Evolutionary conservation across 2,797 vertebrate species (phyloP).

Genomic region (Melanotaenia nigrans): DNA sequence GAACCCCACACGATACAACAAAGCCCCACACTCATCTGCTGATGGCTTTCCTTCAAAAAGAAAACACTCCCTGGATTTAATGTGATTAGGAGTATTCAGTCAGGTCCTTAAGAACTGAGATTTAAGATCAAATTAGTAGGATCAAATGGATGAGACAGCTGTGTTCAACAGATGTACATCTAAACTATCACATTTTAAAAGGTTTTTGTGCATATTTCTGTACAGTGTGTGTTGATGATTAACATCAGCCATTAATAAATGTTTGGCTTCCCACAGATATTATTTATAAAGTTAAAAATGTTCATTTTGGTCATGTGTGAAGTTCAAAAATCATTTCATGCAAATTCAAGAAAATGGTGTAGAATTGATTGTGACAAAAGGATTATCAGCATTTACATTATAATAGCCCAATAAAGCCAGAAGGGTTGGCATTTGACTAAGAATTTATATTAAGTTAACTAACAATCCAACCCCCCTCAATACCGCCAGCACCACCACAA

Average conservation of each 20-base stretch:
- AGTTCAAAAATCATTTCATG: background rate
- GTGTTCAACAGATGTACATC: conserved; percentile 53
- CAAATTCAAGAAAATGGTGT: background rate
- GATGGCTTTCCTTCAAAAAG: conserved; percentile 73
- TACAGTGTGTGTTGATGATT: conserved; percentile 34
- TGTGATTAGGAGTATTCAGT: conserved; percentile 74
- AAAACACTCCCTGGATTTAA: conserved; percentile 72
- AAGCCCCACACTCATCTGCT: conserved; percentile 79
- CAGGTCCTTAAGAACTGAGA: conserved; percentile 67
- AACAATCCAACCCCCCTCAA: background rate
- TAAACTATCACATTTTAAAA: conserved; percentile 41
- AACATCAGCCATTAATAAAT: conserved; percentile 29
- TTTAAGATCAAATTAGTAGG: conserved; percentile 69
- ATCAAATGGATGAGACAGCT: conserved; percentile 64
- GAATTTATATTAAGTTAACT: conserved; percentile 19
- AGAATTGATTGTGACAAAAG: background rate
- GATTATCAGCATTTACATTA: background rate
- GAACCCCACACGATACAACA: conserved; percentile 73
- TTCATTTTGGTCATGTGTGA: conserved; percentile 3
- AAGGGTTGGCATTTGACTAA: background rate
- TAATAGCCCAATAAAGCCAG: conserved; percentile 1
- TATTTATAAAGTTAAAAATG: conserved; percentile 13
- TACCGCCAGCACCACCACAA: background rate
- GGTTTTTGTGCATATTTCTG: conserved; percentile 30
- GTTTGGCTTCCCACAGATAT: background rate